phyloP scores from a whole-genome alignment of 2,113 vertebrate genomes.

The Sturnus vulgaris region DNA sequence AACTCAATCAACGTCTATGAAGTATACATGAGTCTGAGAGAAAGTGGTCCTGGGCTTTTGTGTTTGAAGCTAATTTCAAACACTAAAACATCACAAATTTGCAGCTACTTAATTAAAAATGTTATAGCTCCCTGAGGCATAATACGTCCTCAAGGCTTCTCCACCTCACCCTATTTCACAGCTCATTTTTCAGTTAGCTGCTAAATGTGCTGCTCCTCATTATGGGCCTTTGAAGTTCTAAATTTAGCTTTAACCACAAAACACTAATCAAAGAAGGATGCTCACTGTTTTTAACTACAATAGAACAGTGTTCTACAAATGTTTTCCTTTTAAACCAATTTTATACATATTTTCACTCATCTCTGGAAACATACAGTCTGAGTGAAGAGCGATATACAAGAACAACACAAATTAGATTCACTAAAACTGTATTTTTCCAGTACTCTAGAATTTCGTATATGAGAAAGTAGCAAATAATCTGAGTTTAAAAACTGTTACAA shows the following conservation, averaged over 20 bases:
- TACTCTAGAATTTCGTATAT: neutral
- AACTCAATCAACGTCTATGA: neutral
- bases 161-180: constrained; percentile 56
- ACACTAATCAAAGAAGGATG: constrained; percentile 50
- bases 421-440: neutral
- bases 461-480: neutral
- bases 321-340: constrained; percentile 7
- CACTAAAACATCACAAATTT: constrained; percentile 53
- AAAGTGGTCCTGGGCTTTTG: neutral
- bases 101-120: constrained; percentile 66
- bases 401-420: neutral
- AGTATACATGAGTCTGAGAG: neutral
- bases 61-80: neutral
- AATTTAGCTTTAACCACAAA: constrained; percentile 50
- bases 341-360: neutral
- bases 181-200: constrained; percentile 59
- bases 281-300: constrained; percentile 7
- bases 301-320: neutral
- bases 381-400: neutral
- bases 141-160: constrained; percentile 39
- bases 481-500: neutral
- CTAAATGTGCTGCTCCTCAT: constrained; percentile 58
- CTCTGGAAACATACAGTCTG: neutral
- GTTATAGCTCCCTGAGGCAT: constrained; percentile 50
- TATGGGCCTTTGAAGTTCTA: constrained; percentile 54